phyloP scores from a whole-genome alignment of 2,113 vertebrate genomes.

The Catharus minimus region DNA sequence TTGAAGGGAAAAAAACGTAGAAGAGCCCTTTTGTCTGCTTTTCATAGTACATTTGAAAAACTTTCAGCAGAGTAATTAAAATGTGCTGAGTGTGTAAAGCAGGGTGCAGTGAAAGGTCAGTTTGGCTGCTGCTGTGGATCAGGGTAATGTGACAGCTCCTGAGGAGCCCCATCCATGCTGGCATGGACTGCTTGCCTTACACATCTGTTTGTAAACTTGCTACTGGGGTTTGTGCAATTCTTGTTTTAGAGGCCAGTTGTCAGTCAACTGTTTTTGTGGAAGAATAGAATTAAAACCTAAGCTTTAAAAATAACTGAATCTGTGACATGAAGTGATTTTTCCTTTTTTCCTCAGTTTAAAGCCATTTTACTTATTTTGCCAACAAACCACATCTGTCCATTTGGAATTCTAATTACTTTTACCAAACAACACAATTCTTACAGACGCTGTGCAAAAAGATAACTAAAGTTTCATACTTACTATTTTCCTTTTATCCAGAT shows the following conservation, averaged over 20 bases:
- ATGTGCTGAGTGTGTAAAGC: neutral
- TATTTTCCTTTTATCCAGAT: slow-evolving; percentile 27
- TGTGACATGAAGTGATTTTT: neutral
- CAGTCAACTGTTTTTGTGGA: neutral
- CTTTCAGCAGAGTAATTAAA: neutral
- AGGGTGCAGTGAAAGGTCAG: neutral
- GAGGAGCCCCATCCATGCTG: neutral
- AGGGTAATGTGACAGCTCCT: neutral
- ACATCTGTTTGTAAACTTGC: neutral
- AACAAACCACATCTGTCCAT: neutral
- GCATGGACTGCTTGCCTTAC: neutral
- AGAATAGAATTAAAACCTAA: neutral
- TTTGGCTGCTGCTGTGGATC: neutral
- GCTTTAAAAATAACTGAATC: neutral
- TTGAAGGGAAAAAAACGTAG: neutral
- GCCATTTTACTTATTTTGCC: neutral
- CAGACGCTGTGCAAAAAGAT: neutral
- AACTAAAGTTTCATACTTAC: neutral
- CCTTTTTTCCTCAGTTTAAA: neutral
- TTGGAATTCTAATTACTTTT: neutral
- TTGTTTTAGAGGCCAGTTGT: neutral
- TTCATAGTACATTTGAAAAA: neutral
- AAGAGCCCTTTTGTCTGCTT: neutral
- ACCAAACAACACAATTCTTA: neutral
- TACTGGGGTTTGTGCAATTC: neutral